Percentiles rank a stretch among this genome's conserved stretches.
These are phyloP conservation scores for Cheracebus regulus DNA, from an alignment of 2,797 vertebrate genomes.

Conservation along the genomic window DNA sequence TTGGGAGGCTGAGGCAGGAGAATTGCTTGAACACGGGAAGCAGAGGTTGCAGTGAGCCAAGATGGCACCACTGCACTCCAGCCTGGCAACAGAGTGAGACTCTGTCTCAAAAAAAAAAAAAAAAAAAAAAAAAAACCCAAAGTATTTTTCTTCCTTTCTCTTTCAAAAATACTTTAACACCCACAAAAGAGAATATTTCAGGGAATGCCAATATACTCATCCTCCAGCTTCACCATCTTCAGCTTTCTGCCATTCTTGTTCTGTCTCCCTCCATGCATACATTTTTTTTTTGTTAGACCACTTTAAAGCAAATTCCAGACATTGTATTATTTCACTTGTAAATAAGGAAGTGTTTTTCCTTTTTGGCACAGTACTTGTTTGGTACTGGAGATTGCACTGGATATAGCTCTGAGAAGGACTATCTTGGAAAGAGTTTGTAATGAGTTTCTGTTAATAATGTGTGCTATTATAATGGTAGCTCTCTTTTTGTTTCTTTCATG, in stretches of 20 bases:
- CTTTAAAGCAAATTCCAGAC: constrained; percentile 21
- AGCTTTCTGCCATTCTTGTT: neutral
- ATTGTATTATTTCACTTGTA: neutral
- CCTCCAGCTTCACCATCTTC: neutral
- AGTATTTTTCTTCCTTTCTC: neutral
- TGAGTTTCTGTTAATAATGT: neutral
- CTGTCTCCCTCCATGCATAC: neutral
- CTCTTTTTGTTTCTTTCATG: constrained; percentile 3
- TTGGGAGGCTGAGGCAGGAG: no score
- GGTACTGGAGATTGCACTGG: neutral
- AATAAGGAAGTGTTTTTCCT: neutral
- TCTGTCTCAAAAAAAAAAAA: no score
- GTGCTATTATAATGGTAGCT: neutral
- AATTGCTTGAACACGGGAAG: no score
- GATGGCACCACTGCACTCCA: no score
- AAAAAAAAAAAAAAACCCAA: no score
- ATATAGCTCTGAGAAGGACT: neutral
- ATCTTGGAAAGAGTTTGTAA: neutral
- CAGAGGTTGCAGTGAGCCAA: no score
- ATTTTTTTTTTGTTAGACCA: neutral
- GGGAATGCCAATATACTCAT: neutral
- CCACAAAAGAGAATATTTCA: neutral
- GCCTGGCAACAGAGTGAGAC: no score
- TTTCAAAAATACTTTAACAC: constrained; percentile 15
- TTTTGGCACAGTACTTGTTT: neutral